Percentiles rank a stretch among this genome's conserved stretches.
Conservation (phyloP, 2,113 vertebrate species). For the Mus pahari region DNA sequence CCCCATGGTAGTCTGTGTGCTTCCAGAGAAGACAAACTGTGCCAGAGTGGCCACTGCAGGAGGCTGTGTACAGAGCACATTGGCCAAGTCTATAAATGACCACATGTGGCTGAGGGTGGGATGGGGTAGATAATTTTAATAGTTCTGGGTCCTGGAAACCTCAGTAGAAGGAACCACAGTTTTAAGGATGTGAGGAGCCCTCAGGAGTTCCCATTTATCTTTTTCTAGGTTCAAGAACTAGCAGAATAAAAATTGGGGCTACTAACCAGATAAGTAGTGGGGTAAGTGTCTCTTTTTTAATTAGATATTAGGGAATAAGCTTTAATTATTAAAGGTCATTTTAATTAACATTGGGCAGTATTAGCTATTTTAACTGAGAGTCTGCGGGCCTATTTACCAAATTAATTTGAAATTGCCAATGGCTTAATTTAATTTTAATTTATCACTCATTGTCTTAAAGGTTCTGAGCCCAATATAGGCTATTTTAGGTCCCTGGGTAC, state of each 20-base stretch:
- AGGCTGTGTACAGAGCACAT: background rate
- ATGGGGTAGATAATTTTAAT: background rate
- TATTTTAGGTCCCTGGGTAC: background rate
- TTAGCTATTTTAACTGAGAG: background rate
- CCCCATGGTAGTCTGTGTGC: background rate
- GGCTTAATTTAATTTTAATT: slow-evolving; percentile 25
- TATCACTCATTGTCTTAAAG: background rate
- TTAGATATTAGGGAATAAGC: background rate
- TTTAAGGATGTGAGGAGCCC: background rate
- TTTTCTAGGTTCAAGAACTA: background rate
- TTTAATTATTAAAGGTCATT: background rate
- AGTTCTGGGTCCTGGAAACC: background rate
- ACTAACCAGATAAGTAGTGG: background rate
- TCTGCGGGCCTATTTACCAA: background rate
- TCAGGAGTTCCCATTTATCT: background rate
- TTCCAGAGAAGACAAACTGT: background rate
- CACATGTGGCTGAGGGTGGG: background rate
- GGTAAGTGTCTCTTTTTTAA: background rate
- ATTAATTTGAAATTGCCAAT: background rate
- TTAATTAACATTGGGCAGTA: background rate
- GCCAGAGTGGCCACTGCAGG: too few species aligned
- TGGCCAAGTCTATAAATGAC: background rate
- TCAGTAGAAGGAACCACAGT: background rate
- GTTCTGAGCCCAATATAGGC: background rate
- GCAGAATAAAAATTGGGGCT: background rate